A percentile compares a stretch with the other conserved stretches of the same genome.
Conservation (phyloP, 1,140 invertebrate species). For the Drosophila subpulchrella region DNA sequence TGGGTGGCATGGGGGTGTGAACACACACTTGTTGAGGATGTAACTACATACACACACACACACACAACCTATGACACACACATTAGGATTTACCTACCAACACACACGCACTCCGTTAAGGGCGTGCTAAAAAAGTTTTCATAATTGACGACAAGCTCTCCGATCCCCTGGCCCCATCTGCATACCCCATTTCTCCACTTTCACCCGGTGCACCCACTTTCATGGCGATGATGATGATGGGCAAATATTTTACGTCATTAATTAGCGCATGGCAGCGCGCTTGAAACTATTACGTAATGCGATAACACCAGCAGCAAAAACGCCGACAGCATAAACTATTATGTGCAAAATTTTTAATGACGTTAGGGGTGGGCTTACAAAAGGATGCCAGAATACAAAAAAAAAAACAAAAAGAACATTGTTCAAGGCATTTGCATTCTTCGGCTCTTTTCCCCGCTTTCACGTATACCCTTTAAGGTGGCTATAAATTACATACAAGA, state of each 20-base stretch:
- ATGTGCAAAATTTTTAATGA: conserved; percentile 74
- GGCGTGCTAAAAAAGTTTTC: conserved; percentile 70
- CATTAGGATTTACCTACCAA: conserved; percentile 1
- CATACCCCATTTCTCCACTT: conserved; percentile 1
- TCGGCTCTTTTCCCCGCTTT: not conserved
- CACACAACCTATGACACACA: not conserved
- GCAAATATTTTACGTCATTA: conserved; percentile 81
- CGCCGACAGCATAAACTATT: conserved; percentile 54
- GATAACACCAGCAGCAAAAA: conserved; percentile 56
- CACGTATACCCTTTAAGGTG: conserved; percentile 5
- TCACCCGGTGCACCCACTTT: conserved; percentile 1
- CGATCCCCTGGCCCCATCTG: not conserved
- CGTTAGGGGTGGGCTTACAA: conserved; percentile 33
- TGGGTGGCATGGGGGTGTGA: not conserved
- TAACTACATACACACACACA: conserved; percentile 5
- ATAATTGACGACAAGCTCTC: conserved; percentile 74
- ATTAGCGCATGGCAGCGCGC: conserved; percentile 63
- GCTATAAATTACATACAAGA: too few species aligned
- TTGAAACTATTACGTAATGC: conserved; percentile 76
- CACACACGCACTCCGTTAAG: conserved; percentile 32
- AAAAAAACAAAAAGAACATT: conserved; percentile 34
- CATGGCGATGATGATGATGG: conserved; percentile 55
- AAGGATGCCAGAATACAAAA: conserved; percentile 31
- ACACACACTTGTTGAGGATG: conserved; percentile 61
- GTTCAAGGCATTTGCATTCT: conserved; percentile 33